A percentile compares a stretch with the other conserved stretches of the same genome.
These are phyloP conservation scores for Ashinkailepas kermadecensis DNA, from an alignment of 2,888 invertebrate genomes.

Conservation along the genomic window DNA sequence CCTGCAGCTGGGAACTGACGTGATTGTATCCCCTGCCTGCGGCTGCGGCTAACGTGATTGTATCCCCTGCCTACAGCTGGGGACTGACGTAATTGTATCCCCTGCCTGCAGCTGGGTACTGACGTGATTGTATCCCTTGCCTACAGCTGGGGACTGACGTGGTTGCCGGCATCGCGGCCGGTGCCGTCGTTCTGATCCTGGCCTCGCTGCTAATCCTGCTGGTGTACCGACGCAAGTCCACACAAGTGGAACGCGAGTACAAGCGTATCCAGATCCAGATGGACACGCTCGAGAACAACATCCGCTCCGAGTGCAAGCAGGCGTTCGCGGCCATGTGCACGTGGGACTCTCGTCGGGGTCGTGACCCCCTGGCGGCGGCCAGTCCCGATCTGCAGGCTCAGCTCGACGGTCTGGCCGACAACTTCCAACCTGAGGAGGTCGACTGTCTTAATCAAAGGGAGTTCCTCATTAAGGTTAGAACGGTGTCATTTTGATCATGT, in stretches of 20 bases:
- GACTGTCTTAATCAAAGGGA: not conserved
- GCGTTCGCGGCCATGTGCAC: conserved; percentile 69
- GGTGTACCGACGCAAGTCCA: conserved; percentile 83
- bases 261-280: conserved; percentile 97
- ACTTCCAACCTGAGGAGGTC: conserved; percentile 2
- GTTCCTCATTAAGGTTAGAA: conserved; percentile 15
- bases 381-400: not conserved
- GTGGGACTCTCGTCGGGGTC: conserved; percentile 7
- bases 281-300: conserved; percentile 96
- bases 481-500: too few species aligned
- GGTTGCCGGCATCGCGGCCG: conserved; percentile 77
- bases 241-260: conserved; percentile 94
- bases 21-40: too few species aligned
- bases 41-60: too few species aligned
- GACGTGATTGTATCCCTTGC: too few species aligned
- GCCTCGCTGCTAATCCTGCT: conserved; percentile 70
- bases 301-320: conserved; percentile 94
- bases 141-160: conserved; percentile 69
- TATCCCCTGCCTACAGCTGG: too few species aligned
- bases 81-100: too few species aligned
- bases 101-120: too few species aligned
- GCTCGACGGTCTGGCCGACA: not conserved
- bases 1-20: too few species aligned
- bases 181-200: conserved; percentile 66
- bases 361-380: conserved; percentile 11